Evolutionary conservation across 2,888 invertebrate genomes (phyloP).

Genomic region (Tribolium freemani): DNA sequence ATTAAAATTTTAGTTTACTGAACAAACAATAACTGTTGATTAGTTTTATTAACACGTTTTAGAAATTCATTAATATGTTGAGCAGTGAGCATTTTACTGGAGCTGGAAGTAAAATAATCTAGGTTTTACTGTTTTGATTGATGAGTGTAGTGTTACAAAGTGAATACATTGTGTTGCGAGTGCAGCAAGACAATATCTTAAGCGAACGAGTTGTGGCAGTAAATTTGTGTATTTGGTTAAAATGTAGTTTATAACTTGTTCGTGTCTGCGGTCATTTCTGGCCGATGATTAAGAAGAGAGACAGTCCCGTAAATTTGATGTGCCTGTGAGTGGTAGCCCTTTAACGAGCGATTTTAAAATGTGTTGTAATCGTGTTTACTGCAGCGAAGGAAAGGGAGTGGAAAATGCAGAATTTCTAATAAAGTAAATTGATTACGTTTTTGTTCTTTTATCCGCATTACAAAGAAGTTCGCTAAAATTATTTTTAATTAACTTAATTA

Average conservation of each 20-base stretch:
- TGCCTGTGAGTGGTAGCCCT: neutral
- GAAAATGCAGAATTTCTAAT: constrained; percentile 60
- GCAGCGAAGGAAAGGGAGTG: constrained; percentile 43
- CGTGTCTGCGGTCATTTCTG: neutral
- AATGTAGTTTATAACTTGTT: neutral
- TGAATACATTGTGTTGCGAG: neutral
- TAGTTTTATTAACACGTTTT: too few species aligned
- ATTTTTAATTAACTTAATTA: constrained; percentile 68
- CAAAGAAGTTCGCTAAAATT: constrained; percentile 66
- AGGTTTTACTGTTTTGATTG: too few species aligned
- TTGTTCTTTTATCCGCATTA: constrained; percentile 61
- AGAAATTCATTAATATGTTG: too few species aligned
- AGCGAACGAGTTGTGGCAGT: neutral
- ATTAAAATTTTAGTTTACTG: too few species aligned
- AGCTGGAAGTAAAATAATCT: too few species aligned
- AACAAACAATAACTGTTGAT: too few species aligned
- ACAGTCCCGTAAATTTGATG: constrained; percentile 4
- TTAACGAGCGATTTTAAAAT: constrained; percentile 37
- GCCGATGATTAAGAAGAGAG: constrained; percentile 3
- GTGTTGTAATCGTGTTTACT: constrained; percentile 47
- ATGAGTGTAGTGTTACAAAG: neutral
- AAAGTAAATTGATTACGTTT: constrained; percentile 65
- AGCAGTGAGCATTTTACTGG: too few species aligned
- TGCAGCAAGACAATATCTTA: neutral
- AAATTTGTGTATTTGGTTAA: neutral